A percentile compares a stretch with the other conserved stretches of the same genome.
These are phyloP conservation scores for Pardalotus punctatus DNA, from an alignment of 2,113 vertebrate species.

Conservation along the genomic window DNA sequence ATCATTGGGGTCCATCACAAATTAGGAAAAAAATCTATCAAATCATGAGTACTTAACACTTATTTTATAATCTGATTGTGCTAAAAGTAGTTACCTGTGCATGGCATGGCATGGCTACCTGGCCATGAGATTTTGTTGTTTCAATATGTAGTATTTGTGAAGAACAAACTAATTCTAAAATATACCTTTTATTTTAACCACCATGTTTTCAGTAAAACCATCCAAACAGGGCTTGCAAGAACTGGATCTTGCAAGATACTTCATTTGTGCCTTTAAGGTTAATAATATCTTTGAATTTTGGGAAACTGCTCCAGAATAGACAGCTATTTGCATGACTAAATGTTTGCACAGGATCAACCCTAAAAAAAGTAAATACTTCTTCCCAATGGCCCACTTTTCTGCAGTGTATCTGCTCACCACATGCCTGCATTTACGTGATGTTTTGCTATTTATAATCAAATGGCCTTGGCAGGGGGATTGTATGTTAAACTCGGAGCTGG, in stretches of 20 bases:
- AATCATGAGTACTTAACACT: neutral
- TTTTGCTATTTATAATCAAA: slow-evolving; percentile 60
- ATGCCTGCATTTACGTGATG: slow-evolving; percentile 45
- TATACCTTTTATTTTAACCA: neutral
- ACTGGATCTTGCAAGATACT: neutral
- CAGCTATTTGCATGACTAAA: slow-evolving; percentile 16
- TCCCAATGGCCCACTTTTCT: slow-evolving; percentile 38
- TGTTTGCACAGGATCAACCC: slow-evolving; percentile 41
- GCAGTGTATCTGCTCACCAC: slow-evolving; percentile 37
- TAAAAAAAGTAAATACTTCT: slow-evolving; percentile 46
- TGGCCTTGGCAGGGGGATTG: slow-evolving; percentile 39
- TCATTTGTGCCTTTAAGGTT: neutral
- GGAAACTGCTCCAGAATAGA: neutral
- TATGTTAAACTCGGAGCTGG: slow-evolving; percentile 37
- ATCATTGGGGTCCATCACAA: neutral
- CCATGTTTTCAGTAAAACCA: neutral
- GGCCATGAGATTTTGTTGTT: neutral
- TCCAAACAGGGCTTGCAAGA: neutral
- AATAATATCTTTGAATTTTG: slow-evolving; percentile 13
- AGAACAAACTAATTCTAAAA: neutral
- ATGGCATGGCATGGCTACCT: neutral
- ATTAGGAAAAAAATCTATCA: neutral
- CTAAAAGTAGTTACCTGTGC: neutral
- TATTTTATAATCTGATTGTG: neutral
- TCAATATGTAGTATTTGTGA: neutral